Evolutionary conservation across 2,888 invertebrate species (phyloP), one percentile per base, ranked within the genome.

Genomic region (Callyntrura guangdongensis): DNA sequence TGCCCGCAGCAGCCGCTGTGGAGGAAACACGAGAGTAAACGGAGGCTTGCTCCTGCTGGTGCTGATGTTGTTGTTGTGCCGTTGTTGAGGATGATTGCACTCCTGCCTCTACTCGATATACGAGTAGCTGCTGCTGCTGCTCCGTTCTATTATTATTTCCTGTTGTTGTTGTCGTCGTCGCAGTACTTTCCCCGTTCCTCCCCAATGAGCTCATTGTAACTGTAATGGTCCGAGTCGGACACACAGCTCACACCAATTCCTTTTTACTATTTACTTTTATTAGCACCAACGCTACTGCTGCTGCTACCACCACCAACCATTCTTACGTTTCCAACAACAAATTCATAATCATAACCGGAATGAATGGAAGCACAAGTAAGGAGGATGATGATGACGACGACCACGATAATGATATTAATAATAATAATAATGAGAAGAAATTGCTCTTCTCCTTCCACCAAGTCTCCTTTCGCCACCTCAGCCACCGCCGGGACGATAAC

Each of bases 141-240:
- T 4, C 22, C 64, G 56, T 56, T 56, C 56, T 36, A 4, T 36
- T 36, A 36, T 17, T 17, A 56, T 56, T 56, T n/a, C 56, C 17
- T n/a, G n/a, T 14, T 56, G 56, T 56, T 17, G 56, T 56, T 17
- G 56, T 59, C 17, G 59, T n/a, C 59, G 17, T 17, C 59, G 12
- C 53, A 53, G 59, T 59, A 6, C n/a, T 22, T 36, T 74, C 83
- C 49, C 79, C 82, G 67, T 84, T 74, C 53, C 82, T 89, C 89
- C 84, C 89, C 81, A 82, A 89, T 79, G 89, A 89, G 84, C 89
- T 89, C 89, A 89, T 89, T 36, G 36, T 36, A 36, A 36, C 6
- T 36, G 36, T 36, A 36, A 36, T 36, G 36, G 36, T 36, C 36
- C 36, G 36, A 36, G 36, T 36, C 36, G 36, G 6, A 36, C 36